Base-by-base conservation (phyloP, 2,113 vertebrate species). In the Phalacrocorax carbo region DNA sequence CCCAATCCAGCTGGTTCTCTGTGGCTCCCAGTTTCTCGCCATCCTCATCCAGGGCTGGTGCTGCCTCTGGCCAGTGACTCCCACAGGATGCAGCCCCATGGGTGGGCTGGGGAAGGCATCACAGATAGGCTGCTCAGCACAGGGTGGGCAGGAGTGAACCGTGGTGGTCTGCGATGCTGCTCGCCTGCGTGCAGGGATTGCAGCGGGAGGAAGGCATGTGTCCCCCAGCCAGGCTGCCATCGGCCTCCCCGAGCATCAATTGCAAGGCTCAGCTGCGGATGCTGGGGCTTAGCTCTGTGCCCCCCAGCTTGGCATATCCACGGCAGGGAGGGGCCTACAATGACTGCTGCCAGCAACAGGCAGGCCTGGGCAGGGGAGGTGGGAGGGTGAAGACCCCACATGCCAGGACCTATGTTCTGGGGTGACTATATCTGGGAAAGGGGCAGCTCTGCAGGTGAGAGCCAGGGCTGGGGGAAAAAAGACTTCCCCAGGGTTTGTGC, bases 31-130 rank as follows among this genome's bases (percentile, higher is more conserved):
- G 15, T 22, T 27, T 22, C 30, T 52, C 3, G 2, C 22, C 68
- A 25, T 21, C 75, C 15, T 52, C 5, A 2, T 8, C 42, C 1
- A 1, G 13, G 15, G 23, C 25, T 0, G 2, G 18, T 34, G 66
- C 9, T 42, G 42, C 62, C 30, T 15, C 22, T 42, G 38, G 42
- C 15, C 1, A 0, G 30, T 8, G 42, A 40, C 21, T 5, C 46
- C 10, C n/a, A n/a, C n/a, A n/a, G n/a, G n/a, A n/a, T n/a, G n/a
- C n/a, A n/a, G n/a, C n/a, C n/a, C 36, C 30, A 15, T 22, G 2
- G 2, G 4, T 2, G 11, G 20, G 38, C 38, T 27, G 58, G 49
- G 17, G 23, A 34, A 14, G n/a, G 66, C 3, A 1, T 1, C 4
- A 2, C 2, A 23, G 27, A 0, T 15, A 40, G 17, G 48, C 36